Evolutionary conservation across 2,797 vertebrate species (phyloP).

Genomic region (Chlorospingus flavigularis): DNA sequence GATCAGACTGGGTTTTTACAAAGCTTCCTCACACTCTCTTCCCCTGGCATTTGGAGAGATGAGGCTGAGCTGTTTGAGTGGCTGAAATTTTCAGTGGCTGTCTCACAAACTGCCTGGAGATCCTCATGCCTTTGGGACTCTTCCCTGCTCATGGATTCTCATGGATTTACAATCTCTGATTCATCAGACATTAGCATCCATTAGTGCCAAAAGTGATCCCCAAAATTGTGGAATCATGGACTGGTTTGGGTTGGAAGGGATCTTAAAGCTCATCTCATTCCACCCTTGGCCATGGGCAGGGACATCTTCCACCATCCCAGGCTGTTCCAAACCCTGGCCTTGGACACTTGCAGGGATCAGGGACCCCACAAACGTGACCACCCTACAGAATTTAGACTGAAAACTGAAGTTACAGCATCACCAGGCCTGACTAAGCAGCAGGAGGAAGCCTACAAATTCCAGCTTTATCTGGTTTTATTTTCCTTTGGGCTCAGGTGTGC

Average conservation of each 20-base stretch:
- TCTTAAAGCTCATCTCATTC: neutral
- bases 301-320: neutral
- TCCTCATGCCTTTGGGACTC: neutral
- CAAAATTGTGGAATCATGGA: neutral
- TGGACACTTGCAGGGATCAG: neutral
- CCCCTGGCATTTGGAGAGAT: neutral
- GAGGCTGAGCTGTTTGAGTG: neutral
- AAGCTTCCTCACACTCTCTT: neutral
- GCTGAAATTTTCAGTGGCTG: neutral
- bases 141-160: neutral
- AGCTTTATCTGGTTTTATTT: neutral
- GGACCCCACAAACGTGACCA: rapidly evolving
- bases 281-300: neutral
- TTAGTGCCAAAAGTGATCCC: neutral
- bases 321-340: neutral
- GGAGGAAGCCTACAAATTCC: neutral
- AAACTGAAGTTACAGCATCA: rapidly evolving
- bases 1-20: neutral
- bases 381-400: neutral
- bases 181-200: neutral
- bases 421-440: neutral
- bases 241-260: neutral
- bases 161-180: neutral
- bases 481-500: neutral
- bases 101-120: neutral